These are phyloP conservation scores for Thaleichthys pacificus DNA, from an alignment of 2,797 vertebrate species.

Conservation along the genomic window DNA sequence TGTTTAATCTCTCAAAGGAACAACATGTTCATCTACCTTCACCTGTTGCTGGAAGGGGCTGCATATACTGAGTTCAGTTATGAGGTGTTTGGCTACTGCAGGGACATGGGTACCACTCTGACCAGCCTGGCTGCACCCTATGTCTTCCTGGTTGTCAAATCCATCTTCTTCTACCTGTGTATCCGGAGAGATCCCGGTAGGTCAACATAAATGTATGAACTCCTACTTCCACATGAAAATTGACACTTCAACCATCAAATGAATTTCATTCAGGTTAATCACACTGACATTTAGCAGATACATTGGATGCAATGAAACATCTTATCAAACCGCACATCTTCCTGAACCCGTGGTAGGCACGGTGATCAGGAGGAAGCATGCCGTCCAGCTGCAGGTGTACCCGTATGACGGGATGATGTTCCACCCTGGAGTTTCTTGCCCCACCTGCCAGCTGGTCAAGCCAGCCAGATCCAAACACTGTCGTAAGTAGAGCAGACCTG, in stretches of 20 bases:
- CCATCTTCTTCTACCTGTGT: slow-evolving; percentile 83
- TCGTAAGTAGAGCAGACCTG: slow-evolving; percentile 71
- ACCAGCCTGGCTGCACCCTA: slow-evolving; percentile 83
- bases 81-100: slow-evolving; percentile 87
- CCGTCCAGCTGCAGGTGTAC: slow-evolving; percentile 74
- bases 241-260: background rate
- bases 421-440: slow-evolving; percentile 75
- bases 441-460: slow-evolving; percentile 83
- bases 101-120: slow-evolving; percentile 81
- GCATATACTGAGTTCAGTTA: slow-evolving; percentile 89
- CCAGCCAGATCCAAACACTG: slow-evolving; percentile 96
- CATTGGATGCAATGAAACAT: background rate
- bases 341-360: slow-evolving; percentile 69
- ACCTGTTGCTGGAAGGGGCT: slow-evolving; percentile 80
- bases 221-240: background rate
- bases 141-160: slow-evolving; percentile 78
- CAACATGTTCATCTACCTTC: slow-evolving; percentile 81
- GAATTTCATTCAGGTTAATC: background rate
- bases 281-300: background rate
- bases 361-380: slow-evolving; percentile 80
- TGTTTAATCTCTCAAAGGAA: slow-evolving; percentile 68
- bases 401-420: slow-evolving; percentile 84
- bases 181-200: slow-evolving; percentile 85
- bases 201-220: slow-evolving; percentile 15
- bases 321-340: background rate